phyloP scores from a whole-genome alignment of 2,113 vertebrate genomes.

The Equus quagga region DNA sequence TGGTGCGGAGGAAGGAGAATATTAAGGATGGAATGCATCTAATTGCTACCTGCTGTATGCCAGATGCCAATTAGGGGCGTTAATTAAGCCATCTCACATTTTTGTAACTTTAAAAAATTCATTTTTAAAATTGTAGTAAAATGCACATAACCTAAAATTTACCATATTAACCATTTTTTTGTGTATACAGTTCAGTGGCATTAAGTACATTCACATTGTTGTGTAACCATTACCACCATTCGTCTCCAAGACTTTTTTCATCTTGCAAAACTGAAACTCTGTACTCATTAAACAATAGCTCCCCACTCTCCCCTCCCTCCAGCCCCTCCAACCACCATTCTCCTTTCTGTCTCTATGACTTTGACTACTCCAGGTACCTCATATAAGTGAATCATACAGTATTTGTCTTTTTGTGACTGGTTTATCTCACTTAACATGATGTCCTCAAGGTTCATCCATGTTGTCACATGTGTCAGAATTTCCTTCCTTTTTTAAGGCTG shows the following conservation, averaged over 20 bases:
- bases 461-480: neutral
- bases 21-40: neutral
- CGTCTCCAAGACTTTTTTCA: neutral
- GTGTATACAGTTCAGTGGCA: neutral
- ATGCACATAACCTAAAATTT: neutral
- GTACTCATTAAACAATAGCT: neutral
- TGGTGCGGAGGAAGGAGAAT: neutral
- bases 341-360: neutral
- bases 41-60: neutral
- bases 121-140: neutral
- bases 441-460: neutral
- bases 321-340: neutral
- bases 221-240: neutral
- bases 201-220: neutral
- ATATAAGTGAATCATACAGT: neutral
- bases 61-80: neutral
- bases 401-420: neutral
- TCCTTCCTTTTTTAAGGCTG: neutral
- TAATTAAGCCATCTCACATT: neutral
- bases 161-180: neutral
- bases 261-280: neutral
- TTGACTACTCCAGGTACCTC: neutral
- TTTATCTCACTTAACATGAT: neutral
- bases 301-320: rapidly evolving
- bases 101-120: neutral